A percentile compares a stretch with the other conserved stretches of the same genome.
Evolutionary conservation across 2,113 vertebrate species (phyloP).

Genomic region (Chaenocephalus aceratus): DNA sequence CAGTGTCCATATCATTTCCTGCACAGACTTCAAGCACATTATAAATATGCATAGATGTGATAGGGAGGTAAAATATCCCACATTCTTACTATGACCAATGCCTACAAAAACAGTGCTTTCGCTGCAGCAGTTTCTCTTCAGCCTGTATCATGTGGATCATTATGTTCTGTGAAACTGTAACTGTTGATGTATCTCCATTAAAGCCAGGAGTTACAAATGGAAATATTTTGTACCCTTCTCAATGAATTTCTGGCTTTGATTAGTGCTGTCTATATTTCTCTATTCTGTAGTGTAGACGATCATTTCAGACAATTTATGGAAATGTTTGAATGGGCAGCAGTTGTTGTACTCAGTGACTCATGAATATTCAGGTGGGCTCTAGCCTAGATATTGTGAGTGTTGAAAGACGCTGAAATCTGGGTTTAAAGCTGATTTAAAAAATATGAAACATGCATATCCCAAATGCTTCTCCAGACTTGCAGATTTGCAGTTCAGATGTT

Average conservation of each 20-base stretch:
- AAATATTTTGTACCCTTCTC: constrained; percentile 13
- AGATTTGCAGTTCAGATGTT: constrained; percentile 36
- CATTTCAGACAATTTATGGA: constrained; percentile 45
- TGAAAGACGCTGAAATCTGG: constrained; percentile 58
- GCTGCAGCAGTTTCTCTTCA: too few species aligned
- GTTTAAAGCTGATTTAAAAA: constrained; percentile 58
- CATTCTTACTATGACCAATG: too few species aligned
- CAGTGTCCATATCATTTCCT: not conserved
- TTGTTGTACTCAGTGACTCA: constrained; percentile 47
- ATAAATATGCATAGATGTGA: too few species aligned
- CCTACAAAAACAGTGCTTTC: too few species aligned
- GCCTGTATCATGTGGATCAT: constrained; percentile 4
- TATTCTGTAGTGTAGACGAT: constrained; percentile 19
- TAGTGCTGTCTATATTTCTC: constrained; percentile 1
- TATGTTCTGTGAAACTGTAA: not conserved
- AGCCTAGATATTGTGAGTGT: constrained; percentile 41
- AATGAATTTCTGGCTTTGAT: constrained; percentile 18
- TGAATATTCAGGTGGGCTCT: constrained; percentile 59
- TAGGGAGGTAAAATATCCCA: too few species aligned
- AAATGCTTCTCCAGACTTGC: not conserved
- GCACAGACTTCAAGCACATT: not conserved
- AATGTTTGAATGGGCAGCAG: constrained; percentile 53
- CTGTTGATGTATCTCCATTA: not conserved
- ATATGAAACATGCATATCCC: constrained; percentile 28
- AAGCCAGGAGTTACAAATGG: not conserved